Evolutionary conservation across 2,797 vertebrate genomes (phyloP).

Genomic region (Brachyalestes nurse): DNA sequence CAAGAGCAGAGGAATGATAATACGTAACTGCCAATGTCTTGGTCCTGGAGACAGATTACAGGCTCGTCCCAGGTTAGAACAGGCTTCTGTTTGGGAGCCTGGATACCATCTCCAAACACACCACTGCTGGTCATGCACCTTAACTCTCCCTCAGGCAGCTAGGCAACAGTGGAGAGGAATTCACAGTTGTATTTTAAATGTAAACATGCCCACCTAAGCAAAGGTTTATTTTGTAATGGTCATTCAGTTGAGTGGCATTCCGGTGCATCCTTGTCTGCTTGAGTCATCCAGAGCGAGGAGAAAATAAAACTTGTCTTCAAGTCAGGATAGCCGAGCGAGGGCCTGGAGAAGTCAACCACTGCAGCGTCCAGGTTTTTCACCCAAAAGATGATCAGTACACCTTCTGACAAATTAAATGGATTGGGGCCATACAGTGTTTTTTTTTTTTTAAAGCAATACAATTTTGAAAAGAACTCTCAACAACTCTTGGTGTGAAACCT

Average conservation of each 20-base stretch:
- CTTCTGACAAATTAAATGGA: neutral
- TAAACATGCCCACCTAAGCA: constrained; percentile 52
- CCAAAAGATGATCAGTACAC: neutral
- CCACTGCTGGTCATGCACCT: neutral
- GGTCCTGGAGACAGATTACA: neutral
- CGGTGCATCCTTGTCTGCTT: neutral
- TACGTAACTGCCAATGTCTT: neutral
- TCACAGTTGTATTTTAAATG: constrained; percentile 27
- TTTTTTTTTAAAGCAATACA: too few species aligned
- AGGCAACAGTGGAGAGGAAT: neutral
- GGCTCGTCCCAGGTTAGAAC: constrained; percentile 6
- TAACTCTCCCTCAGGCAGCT: neutral
- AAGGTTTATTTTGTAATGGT: constrained; percentile 52
- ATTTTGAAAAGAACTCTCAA: too few species aligned
- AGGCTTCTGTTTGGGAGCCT: neutral
- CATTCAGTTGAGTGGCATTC: neutral
- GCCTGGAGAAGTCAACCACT: neutral
- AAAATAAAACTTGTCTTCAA: neutral
- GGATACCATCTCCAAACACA: neutral
- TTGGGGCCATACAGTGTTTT: neutral
- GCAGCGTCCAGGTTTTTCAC: neutral
- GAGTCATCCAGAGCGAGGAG: neutral
- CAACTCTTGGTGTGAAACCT: too few species aligned
- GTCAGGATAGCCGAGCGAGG: neutral
- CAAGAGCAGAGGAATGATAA: neutral